These are phyloP conservation scores for Pandion haliaetus DNA, from an alignment of 2,113 vertebrate species.

Conservation along the genomic window DNA sequence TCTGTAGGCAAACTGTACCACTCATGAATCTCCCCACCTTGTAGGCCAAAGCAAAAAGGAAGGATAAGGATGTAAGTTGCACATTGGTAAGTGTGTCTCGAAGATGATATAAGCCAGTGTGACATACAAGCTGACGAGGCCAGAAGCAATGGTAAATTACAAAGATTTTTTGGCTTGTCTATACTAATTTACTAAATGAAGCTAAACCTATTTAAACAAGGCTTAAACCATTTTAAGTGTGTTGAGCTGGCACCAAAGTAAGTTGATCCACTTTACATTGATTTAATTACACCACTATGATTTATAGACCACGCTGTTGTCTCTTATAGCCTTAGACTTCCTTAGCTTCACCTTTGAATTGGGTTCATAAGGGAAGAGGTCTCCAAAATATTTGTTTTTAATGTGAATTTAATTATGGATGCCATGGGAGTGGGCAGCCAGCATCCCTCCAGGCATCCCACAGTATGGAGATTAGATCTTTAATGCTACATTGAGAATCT, in stretches of 20 bases:
- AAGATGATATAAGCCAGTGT: neutral
- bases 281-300: slow-evolving; percentile 32
- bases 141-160: slow-evolving; percentile 12
- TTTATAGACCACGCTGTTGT: neutral
- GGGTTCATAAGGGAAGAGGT: neutral
- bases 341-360: neutral
- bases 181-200: slow-evolving; percentile 56
- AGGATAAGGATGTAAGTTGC: neutral
- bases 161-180: slow-evolving; percentile 45
- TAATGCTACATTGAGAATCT: neutral
- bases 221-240: slow-evolving; percentile 43
- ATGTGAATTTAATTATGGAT: slow-evolving; percentile 29
- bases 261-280: slow-evolving; percentile 37
- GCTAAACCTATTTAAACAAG: slow-evolving; percentile 25
- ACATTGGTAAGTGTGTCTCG: neutral
- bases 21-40: neutral
- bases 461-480: neutral
- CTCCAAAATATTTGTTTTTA: neutral
- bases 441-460: neutral
- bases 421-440: slow-evolving; percentile 5
- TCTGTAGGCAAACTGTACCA: neutral
- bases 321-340: neutral
- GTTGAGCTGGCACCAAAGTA: slow-evolving; percentile 21
- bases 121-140: neutral
- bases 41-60: neutral